These are phyloP conservation scores for Serinus canaria DNA, from an alignment of 2,113 vertebrate genomes.

Conservation along the genomic window DNA sequence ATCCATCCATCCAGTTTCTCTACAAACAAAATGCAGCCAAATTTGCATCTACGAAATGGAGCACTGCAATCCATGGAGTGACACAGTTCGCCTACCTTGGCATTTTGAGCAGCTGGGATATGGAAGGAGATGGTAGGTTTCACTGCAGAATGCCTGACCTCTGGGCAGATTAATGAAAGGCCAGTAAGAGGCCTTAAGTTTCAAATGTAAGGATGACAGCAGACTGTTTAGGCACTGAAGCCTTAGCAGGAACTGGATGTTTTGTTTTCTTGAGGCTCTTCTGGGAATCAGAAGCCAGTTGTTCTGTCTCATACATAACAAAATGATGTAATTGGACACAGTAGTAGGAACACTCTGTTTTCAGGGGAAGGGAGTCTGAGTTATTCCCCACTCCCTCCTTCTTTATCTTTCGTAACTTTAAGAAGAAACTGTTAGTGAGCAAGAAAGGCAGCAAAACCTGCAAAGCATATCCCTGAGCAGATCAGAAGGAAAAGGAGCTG, in stretches of 20 bases:
- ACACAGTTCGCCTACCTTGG: rapidly evolving
- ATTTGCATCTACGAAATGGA: neutral
- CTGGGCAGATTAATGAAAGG: neutral
- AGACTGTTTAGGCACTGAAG: neutral
- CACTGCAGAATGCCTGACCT: neutral
- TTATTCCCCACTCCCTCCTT: neutral
- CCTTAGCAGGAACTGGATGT: neutral
- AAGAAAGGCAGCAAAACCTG: slow-evolving; percentile 6
- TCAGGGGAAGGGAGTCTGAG: neutral
- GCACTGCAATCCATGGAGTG: neutral
- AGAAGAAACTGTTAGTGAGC: neutral
- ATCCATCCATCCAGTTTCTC: neutral
- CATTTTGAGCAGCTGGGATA: neutral
- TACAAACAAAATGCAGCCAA: neutral
- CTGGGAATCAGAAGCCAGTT: slow-evolving; percentile 9
- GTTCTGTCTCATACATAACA: slow-evolving; percentile 27
- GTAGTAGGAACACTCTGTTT: slow-evolving; percentile 15
- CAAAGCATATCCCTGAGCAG: neutral
- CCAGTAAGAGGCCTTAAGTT: neutral
- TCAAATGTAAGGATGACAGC: neutral
- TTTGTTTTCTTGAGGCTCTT: slow-evolving; percentile 30
- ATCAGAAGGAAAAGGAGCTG: slow-evolving; percentile 19
- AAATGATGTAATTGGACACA: neutral
- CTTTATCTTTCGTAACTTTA: neutral
- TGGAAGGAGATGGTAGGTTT: neutral